phyloP scores from a whole-genome alignment of 2,113 vertebrate genomes.

The Macrotus californicus region DNA sequence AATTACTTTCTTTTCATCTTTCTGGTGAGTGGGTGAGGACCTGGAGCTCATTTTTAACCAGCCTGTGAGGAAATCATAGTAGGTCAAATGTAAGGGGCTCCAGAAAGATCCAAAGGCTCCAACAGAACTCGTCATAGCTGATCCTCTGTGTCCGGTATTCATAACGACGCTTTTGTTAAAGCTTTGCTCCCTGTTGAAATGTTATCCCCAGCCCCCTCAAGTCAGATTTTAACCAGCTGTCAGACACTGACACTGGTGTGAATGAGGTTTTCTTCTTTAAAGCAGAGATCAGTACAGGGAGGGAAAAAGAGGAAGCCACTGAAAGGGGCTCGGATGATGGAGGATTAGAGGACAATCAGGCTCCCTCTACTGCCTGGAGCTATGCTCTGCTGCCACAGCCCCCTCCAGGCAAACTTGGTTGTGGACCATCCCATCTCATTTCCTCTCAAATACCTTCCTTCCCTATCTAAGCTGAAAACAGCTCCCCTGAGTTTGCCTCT shows the following conservation, averaged over 20 bases:
- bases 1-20: background rate
- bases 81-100: background rate
- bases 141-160: background rate
- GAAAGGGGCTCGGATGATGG: background rate
- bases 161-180: background rate
- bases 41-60: background rate
- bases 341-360: accelerated
- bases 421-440: too few species aligned
- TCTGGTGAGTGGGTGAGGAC: background rate
- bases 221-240: background rate
- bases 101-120: background rate
- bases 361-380: background rate
- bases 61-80: background rate
- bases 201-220: background rate
- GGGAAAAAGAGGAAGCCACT: background rate
- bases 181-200: background rate
- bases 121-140: background rate
- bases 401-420: background rate
- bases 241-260: background rate
- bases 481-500: background rate
- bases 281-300: background rate
- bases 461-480: background rate
- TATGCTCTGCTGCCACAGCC: background rate
- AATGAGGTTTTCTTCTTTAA: background rate
- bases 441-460: background rate